A percentile compares a stretch with the other conserved stretches of the same genome.
phyloP scores from a whole-genome alignment of 2,113 vertebrate genomes.

The Camelus bactrianus region DNA sequence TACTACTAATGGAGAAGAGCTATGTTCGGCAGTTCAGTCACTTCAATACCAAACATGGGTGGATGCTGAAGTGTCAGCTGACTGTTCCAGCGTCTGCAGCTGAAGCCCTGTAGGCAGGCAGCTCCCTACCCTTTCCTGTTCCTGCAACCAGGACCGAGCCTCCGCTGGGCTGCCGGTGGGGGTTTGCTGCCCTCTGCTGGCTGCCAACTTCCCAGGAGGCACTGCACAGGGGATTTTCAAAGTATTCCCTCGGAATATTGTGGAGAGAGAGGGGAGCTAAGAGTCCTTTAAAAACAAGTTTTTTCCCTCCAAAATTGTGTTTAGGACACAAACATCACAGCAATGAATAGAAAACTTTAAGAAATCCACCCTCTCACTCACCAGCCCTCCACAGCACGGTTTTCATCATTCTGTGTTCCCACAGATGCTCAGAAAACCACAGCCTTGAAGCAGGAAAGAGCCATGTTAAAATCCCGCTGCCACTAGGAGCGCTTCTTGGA shows the following conservation, averaged over 20 bases:
- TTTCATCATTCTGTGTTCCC: background rate
- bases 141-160: rapidly evolving
- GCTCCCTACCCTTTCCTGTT: background rate
- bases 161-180: background rate
- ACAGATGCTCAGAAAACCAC: background rate
- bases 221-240: background rate
- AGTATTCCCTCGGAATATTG: background rate
- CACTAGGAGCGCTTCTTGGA: background rate
- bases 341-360: background rate
- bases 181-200: conserved; percentile 79
- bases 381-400: background rate
- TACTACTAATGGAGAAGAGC: background rate
- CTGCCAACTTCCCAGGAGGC: background rate
- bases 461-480: background rate
- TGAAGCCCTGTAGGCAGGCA: background rate
- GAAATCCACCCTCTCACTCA: background rate
- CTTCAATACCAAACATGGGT: background rate
- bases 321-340: background rate
- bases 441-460: background rate
- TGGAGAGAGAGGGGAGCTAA: too few relatives aligned
- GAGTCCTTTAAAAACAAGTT: background rate
- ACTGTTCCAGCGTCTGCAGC: background rate
- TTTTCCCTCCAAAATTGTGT: background rate
- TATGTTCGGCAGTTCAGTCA: background rate
- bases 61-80: background rate